Base-by-base conservation (phyloP, 1,140 invertebrate species). In the Acyrthosiphon pisum region DNA sequence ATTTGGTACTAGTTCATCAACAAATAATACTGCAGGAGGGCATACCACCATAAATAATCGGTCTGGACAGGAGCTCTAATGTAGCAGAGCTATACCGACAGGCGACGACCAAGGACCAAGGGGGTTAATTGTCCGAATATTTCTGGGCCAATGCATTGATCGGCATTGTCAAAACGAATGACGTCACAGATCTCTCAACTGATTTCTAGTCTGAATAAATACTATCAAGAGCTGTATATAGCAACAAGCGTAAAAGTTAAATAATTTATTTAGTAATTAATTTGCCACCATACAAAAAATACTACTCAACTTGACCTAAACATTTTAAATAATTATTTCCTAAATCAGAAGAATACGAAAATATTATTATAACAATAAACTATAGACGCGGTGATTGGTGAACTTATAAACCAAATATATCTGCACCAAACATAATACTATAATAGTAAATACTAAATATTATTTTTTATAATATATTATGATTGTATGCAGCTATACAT, bases 111-210 rank as follows among this genome's bases (percentile, higher is more conserved):
- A 48, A 68, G 18, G 20, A 50, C 2, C 1, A 18, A 41, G 41
- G 14, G 60, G 26, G 60, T 91, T 91, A 91, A 91, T 81, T 48
- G 20, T 81, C 41, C 6, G 26, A 91, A 50, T 91, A 91, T 76
- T 91, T 91, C 60, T 81, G 48, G 30, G 41, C 41, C 2, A n/a
- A 76, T 91, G 6, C 26, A 91, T 81, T n/a, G 30, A 91, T 91
- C 7, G 60, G 30, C 9, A n/a, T 76, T 11, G 7, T 48, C 26
- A 37, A 91, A 91, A 81, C 8, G 8, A 81, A 81, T 35, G 8
- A 91, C 41, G 46, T 91, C 90, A 81, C n/a, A 81, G 35, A 41
- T 90, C 1, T 56, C 50, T 90, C 20, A 23, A 53, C 56, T 50
- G 48, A n/a, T 14, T 53, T 68, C 35, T 88, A 88, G 9, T 56